Evolutionary conservation across 2,113 vertebrate genomes (phyloP).

Genomic region (Cettia cetti): DNA sequence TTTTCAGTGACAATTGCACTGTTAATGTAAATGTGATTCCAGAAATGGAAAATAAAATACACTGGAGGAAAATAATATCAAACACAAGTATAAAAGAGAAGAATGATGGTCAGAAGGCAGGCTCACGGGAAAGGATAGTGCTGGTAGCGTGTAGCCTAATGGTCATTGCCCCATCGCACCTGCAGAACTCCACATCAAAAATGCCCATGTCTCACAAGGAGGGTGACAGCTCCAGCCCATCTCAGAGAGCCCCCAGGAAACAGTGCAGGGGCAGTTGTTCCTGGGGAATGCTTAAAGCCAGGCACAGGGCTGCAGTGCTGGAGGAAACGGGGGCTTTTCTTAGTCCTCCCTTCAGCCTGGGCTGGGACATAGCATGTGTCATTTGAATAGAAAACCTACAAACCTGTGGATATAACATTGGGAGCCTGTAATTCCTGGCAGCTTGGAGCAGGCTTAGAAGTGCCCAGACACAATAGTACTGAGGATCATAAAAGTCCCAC

Average conservation of each 20-base stretch:
- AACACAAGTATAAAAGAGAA: slow-evolving; percentile 9
- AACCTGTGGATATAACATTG: neutral
- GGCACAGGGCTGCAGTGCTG: neutral
- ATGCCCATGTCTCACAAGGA: neutral
- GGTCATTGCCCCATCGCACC: neutral
- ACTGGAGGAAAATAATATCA: slow-evolving; percentile 43
- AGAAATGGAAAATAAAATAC: slow-evolving; percentile 58
- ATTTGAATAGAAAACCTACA: neutral
- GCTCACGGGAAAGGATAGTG: neutral
- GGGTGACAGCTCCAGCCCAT: no score
- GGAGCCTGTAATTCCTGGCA: neutral
- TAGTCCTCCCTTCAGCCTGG: neutral
- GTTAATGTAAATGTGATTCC: slow-evolving; percentile 33
- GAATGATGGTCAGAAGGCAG: slow-evolving; percentile 3
- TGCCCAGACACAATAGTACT: neutral
- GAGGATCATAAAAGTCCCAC: neutral
- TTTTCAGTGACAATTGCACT: neutral
- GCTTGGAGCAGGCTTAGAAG: neutral
- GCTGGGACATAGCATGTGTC: fast-evolving
- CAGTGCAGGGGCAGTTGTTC: neutral
- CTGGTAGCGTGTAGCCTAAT: neutral
- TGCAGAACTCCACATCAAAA: neutral
- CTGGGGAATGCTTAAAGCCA: neutral
- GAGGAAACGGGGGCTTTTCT: neutral
- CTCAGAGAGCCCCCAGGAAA: neutral